phyloP scores from a whole-genome alignment of 2,797 vertebrate species.

The Sandelia bainsii region DNA sequence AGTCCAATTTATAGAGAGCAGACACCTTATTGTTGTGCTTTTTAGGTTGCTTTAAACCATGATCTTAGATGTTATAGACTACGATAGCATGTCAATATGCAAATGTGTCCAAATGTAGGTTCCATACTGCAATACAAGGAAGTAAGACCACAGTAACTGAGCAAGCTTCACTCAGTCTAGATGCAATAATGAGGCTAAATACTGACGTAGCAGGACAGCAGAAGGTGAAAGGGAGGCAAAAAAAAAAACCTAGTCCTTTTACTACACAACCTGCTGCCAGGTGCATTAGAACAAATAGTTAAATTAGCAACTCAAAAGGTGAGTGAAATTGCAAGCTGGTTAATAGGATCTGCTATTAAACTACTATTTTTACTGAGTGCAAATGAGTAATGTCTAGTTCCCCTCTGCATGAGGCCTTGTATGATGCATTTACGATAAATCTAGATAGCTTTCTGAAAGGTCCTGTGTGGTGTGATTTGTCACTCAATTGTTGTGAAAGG shows the following conservation, averaged over 20 bases:
- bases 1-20: not conserved
- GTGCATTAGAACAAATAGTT: slow-evolving; percentile 26
- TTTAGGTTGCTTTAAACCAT: not conserved
- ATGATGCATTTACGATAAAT: not conserved
- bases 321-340: slow-evolving; percentile 34
- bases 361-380: slow-evolving; percentile 11
- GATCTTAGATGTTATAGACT: not conserved
- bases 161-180: slow-evolving; percentile 8
- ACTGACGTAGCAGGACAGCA: slow-evolving; percentile 27
- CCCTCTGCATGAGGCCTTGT: not conserved
- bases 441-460: not conserved
- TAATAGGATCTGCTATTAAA: slow-evolving; percentile 54
- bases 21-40: not conserved
- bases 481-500: not conserved
- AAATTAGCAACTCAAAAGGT: slow-evolving; percentile 20
- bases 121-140: slow-evolving; percentile 4
- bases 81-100: not conserved
- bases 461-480: not conserved
- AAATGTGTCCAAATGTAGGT: slow-evolving; percentile 7
- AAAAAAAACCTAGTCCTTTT: slow-evolving; percentile 48
- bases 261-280: slow-evolving; percentile 19
- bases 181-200: slow-evolving; percentile 38
- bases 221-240: slow-evolving; percentile 45
- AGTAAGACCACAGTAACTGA: slow-evolving; percentile 23
- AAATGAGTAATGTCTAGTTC: not conserved